phyloP scores from a whole-genome alignment of 2,113 vertebrate genomes.

The Esox niger region DNA sequence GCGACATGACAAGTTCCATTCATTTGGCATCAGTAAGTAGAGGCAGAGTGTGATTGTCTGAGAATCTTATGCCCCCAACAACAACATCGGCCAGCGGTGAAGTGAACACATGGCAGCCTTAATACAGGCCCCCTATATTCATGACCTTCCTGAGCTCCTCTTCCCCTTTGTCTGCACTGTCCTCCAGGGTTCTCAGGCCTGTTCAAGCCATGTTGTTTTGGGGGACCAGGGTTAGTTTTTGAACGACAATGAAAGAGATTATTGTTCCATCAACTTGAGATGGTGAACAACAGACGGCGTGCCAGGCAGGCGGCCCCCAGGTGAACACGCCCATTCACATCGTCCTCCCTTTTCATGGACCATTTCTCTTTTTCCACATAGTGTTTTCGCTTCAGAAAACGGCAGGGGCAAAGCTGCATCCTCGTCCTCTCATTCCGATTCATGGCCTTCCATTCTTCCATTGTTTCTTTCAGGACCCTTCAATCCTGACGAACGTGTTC shows the following conservation, averaged over 20 bases:
- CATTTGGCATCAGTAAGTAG: constrained; percentile 18
- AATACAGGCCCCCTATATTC: constrained; percentile 83
- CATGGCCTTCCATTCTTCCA: constrained; percentile 50
- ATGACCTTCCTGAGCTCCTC: constrained; percentile 69
- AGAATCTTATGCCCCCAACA: constrained; percentile 66
- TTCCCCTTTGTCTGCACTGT: constrained; percentile 64
- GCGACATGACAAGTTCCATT: constrained; percentile 43
- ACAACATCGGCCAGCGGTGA: constrained; percentile 20
- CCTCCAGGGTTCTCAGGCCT: constrained; percentile 33
- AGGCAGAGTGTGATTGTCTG: constrained; percentile 19
- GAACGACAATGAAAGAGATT: constrained; percentile 42
- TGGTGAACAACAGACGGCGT: constrained; percentile 76
- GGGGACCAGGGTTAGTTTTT: constrained; percentile 61
- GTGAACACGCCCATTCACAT: constrained; percentile 36
- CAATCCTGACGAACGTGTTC: constrained; percentile 62
- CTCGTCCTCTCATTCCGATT: constrained; percentile 67
- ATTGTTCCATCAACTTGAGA: constrained; percentile 77
- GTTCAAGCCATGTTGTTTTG: constrained; percentile 69
- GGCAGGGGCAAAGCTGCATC: constrained; percentile 38
- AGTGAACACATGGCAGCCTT: constrained; percentile 3
- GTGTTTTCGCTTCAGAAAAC: too few species aligned
- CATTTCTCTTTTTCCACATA: too few species aligned
- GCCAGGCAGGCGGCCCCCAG: constrained; percentile 66
- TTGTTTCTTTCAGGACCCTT: constrained; percentile 52
- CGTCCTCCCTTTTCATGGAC: background rate